Percentiles rank a stretch among this genome's conserved stretches.
Conservation (phyloP, 2,113 vertebrate genomes). For the Macaca nemestrina region DNA sequence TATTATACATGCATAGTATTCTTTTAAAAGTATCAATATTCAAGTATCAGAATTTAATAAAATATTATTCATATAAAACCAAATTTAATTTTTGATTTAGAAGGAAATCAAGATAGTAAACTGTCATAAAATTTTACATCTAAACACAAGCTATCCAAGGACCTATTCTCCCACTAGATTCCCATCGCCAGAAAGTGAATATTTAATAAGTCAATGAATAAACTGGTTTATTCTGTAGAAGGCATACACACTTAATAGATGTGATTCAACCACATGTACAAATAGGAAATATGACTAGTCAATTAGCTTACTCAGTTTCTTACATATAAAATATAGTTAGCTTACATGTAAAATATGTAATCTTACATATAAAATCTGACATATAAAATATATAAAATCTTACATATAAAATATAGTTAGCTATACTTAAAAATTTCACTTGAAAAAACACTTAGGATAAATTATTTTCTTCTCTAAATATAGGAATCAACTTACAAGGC, state of each 20-base stretch:
- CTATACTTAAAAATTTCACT: background rate
- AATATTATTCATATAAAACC: background rate
- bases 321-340: background rate
- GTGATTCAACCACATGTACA: background rate
- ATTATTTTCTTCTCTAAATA: background rate
- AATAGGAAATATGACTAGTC: background rate
- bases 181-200: background rate
- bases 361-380: background rate
- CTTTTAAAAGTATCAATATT: slow-evolving; percentile 17
- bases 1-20: background rate
- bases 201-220: background rate
- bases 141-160: slow-evolving; percentile 5
- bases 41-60: slow-evolving; percentile 14
- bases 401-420: background rate
- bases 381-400: no score
- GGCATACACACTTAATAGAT: background rate
- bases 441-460: background rate
- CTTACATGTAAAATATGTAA: no score
- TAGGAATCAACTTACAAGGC: background rate
- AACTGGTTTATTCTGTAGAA: slow-evolving; percentile 15
- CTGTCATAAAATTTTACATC: background rate
- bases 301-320: background rate
- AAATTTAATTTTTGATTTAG: slow-evolving; percentile 12
- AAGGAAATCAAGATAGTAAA: background rate
- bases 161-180: background rate